phyloP scores from a whole-genome alignment of 2,888 invertebrate species.

The Eupithecia abbreviata region DNA sequence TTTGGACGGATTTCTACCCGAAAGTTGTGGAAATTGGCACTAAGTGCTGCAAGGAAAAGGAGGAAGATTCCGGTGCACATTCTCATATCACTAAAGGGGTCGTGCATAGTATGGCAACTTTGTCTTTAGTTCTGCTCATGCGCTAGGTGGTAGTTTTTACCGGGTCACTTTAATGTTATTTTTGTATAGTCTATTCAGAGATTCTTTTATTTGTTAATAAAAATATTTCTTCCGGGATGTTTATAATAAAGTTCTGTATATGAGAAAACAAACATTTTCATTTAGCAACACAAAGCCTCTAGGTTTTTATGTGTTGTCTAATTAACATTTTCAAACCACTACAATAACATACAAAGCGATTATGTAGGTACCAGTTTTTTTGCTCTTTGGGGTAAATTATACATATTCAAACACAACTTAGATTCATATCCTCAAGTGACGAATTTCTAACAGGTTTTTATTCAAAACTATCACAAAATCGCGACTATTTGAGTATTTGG shows the following conservation, averaged over 20 bases:
- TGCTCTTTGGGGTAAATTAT: background rate
- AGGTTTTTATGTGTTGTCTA: background rate
- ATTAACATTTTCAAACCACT: background rate
- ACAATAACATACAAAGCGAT: background rate
- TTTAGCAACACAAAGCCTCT: no score
- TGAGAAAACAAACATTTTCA: background rate
- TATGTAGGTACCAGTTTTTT: background rate
- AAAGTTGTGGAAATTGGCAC: conserved; percentile 88
- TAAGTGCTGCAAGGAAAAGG: conserved; percentile 88
- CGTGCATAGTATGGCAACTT: conserved; percentile 57
- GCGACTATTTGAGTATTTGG: no score
- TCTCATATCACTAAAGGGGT: conserved; percentile 55
- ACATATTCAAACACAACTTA: background rate
- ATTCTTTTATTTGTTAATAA: conserved; percentile 61
- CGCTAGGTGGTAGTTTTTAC: conserved; percentile 59
- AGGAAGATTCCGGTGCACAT: conserved; percentile 69
- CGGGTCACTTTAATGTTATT: conserved; percentile 64
- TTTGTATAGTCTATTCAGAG: conserved; percentile 76
- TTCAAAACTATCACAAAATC: no score
- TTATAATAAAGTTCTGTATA: conserved; percentile 55
- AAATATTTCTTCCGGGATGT: conserved; percentile 56
- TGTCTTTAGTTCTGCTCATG: conserved; percentile 61
- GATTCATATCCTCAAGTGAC: background rate
- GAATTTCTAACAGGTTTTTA: no score
- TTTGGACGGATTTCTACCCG: conserved; percentile 94